phyloP scores from a whole-genome alignment of 2,113 vertebrate species.

The Nyctereutes procyonoides region DNA sequence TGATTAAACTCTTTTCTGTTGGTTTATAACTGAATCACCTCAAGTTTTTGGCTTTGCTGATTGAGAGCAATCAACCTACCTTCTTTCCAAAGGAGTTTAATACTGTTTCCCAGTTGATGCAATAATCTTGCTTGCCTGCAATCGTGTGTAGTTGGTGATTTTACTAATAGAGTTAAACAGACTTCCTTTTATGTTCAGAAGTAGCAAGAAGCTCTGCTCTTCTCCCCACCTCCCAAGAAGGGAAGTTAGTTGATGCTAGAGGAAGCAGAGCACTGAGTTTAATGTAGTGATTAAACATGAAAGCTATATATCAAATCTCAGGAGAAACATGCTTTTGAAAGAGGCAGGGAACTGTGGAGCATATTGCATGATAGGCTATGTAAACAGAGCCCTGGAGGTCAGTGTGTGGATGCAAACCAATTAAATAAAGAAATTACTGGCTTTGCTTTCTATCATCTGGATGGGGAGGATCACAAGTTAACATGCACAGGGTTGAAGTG shows the following conservation, averaged over 20 bases:
- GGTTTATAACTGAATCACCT: neutral
- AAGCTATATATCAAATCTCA: conserved; percentile 79
- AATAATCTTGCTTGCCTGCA: conserved; percentile 34
- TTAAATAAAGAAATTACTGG: conserved; percentile 78
- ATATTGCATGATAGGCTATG: conserved; percentile 76
- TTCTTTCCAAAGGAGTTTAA: conserved; percentile 48
- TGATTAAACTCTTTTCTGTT: conserved; percentile 50
- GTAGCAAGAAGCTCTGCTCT: conserved; percentile 57
- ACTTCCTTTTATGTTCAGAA: conserved; percentile 77
- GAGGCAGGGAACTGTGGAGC: conserved; percentile 70
- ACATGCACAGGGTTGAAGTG: conserved; percentile 42
- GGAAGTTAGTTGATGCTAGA: conserved; percentile 72
- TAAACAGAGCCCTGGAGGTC: conserved; percentile 81
- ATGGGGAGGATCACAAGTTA: conserved; percentile 66
- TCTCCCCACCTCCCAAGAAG: conserved; percentile 73
- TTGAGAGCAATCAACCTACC: conserved; percentile 16
- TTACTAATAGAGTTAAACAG: conserved; percentile 71
- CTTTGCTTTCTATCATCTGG: conserved; percentile 77
- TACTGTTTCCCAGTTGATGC: neutral
- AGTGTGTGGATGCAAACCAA: conserved; percentile 78
- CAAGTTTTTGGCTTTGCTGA: conserved; percentile 6
- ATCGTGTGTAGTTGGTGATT: conserved; percentile 45
- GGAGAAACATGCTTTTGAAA: conserved; percentile 79
- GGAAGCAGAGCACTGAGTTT: conserved; percentile 78
- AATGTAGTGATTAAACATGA: conserved; percentile 81